A percentile compares a stretch with the other conserved stretches of the same genome.
Conservation (phyloP, 37 sponge, comb jelly and placozoan genomes). For the Tethya wilhelma region DNA sequence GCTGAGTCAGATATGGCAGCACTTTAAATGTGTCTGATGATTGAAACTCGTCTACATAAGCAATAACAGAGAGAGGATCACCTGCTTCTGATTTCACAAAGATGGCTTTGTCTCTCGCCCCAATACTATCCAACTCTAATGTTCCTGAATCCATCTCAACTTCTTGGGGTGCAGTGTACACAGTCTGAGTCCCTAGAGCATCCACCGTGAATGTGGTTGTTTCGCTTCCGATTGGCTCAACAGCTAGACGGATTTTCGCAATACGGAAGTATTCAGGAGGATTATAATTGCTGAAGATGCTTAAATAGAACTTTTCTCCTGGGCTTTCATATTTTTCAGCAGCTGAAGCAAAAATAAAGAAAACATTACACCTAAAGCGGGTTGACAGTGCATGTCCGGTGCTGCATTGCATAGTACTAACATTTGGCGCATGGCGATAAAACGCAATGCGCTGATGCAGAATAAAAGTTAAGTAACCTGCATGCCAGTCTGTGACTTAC, state of each 20-base stretch:
- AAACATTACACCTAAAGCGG: too few relatives aligned
- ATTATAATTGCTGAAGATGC: not conserved
- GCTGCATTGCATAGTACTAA: too few relatives aligned
- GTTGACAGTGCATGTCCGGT: too few relatives aligned
- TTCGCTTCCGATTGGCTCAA: not conserved
- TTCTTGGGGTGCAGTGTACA: not conserved
- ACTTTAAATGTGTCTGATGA: conserved; percentile 35
- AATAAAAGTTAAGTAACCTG: too few relatives aligned
- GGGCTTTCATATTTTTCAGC: not conserved
- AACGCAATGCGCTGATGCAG: too few relatives aligned
- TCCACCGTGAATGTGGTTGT: not conserved
- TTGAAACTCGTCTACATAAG: conserved; percentile 23
- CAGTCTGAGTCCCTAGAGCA: not conserved
- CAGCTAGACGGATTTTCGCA: not conserved
- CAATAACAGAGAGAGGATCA: conserved; percentile 31
- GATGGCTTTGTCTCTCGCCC: conserved; percentile 6
- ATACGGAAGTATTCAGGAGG: not conserved
- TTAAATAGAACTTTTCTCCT: not conserved
- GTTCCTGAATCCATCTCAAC: not conserved
- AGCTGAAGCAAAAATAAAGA: not conserved
- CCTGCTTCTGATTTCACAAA: not conserved
- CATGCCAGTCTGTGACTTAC: too few relatives aligned
- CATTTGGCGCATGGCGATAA: too few relatives aligned
- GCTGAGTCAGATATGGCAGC: conserved; percentile 33
- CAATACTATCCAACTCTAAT: not conserved